These are phyloP conservation scores for Rhabdornis inornatus DNA, from an alignment of 2,113 vertebrate genomes.

Conservation along the genomic window DNA sequence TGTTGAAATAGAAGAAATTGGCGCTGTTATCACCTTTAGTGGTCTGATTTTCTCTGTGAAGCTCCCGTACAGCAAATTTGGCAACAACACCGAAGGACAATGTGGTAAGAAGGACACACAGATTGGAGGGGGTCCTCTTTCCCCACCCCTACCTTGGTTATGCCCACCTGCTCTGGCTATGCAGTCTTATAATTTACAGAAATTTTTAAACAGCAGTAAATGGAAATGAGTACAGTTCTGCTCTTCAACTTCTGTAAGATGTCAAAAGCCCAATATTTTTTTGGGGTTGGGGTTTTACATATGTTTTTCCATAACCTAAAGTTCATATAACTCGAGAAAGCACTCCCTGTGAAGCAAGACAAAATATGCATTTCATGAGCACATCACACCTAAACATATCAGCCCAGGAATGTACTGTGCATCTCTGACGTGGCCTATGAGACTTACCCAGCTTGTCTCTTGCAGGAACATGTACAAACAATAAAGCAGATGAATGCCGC, in stretches of 20 bases:
- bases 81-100: constrained; percentile 87
- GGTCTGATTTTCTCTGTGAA: constrained; percentile 78
- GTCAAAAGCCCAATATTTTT: not conserved
- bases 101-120: constrained; percentile 80
- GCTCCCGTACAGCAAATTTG: constrained; percentile 79
- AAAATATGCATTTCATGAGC: not conserved
- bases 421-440: not conserved
- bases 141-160: not conserved
- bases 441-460: not conserved
- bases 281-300: not conserved
- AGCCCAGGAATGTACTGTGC: not conserved
- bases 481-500: constrained; percentile 81
- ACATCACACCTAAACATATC: not conserved
- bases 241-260: not conserved
- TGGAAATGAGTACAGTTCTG: not conserved
- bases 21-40: constrained; percentile 72
- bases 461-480: constrained; percentile 87
- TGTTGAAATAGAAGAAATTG: constrained; percentile 72
- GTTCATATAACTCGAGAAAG: not conserved
- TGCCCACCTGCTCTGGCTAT: not conserved
- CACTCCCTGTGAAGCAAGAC: not conserved
- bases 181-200: not conserved
- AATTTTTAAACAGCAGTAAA: not conserved
- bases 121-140: not conserved
- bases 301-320: not conserved